Evolutionary conservation across 2,888 invertebrate genomes (phyloP), one percentile per base, ranked within the genome.

Genomic region (Rotaria magnacalcarata): DNA sequence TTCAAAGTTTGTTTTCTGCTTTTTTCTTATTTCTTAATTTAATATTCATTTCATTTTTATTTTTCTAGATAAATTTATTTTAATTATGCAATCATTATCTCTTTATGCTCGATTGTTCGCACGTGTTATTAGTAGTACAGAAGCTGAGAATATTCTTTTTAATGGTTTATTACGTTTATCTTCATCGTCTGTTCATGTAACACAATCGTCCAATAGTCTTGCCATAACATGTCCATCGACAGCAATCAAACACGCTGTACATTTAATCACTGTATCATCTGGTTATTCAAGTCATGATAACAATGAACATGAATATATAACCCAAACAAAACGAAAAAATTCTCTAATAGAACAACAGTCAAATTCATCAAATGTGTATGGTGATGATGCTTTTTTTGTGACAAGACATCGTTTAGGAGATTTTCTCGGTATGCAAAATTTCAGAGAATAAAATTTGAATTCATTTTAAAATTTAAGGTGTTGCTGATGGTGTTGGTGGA

Each of bases 401-500:
- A 85, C 86, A 21, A 86, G 52, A 27, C 85, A 85, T 80, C 80
- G 80, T 47, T 7, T 80, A n/a, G 80, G 80, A 47, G 80, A 80
- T 80, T 80, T 80, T 47, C 47, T 80, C 19, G 80, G 80, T 80
- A 80, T n/a, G 6, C n/a, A 34, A 34, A 34, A 54, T 21, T 21
- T 21, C 21, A 4, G 7, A 21, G 6, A 21, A 21, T 21, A 54
- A 54, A 54, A 54, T 21, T 52, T 52, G 52, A 16, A 8, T 34
- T 74, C 7, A 8, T 4, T 74, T 74, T 27, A 21, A 16, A 11
- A 43, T n/a, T 47, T 2, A 52, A 96, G 98, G 97, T 90, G 97
- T 98, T 89, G 98, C 98, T 87, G 98, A 98, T 92, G 98, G 98
- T 88, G 98, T 98, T 86, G 98, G 98, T 86, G 98, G 98, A 85